phyloP scores from a whole-genome alignment of 2,888 invertebrate species.

The Tholera decimalis region DNA sequence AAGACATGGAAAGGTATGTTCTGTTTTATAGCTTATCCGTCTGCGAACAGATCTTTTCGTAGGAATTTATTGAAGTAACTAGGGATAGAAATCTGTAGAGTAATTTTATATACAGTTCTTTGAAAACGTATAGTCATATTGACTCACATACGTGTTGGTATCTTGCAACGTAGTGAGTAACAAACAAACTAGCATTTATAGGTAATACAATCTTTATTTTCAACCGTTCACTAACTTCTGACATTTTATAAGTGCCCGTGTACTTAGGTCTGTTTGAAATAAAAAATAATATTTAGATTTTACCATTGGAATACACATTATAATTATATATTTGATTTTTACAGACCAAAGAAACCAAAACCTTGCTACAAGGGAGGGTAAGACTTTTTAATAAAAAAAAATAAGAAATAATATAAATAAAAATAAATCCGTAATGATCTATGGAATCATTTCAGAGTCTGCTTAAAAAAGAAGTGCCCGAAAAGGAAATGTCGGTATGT shows the following conservation, averaged over 20 bases:
- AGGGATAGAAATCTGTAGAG: neutral
- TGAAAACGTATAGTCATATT: neutral
- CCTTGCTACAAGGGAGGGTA: constrained; percentile 80
- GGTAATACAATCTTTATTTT: too few relatives aligned
- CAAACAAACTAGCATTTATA: neutral
- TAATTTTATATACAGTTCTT: neutral
- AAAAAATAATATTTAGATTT: neutral
- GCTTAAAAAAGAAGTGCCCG: neutral
- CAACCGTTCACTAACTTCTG: too few relatives aligned
- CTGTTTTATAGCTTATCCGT: neutral
- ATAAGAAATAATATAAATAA: neutral
- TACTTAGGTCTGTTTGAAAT: too few relatives aligned
- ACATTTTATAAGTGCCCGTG: too few relatives aligned
- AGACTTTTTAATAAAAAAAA: constrained; percentile 47
- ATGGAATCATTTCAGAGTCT: constrained; percentile 15
- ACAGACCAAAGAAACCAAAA: constrained; percentile 58
- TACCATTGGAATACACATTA: neutral
- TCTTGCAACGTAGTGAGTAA: too few relatives aligned
- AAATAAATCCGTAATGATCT: neutral
- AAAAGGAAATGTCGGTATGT: constrained; percentile 11
- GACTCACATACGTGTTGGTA: neutral
- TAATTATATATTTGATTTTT: constrained; percentile 33
- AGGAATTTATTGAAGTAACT: neutral
- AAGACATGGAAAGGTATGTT: constrained; percentile 17
- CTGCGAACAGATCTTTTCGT: neutral